phyloP scores from a whole-genome alignment of 2,113 vertebrate genomes.

The Cyphomyrus discorhynchus region DNA sequence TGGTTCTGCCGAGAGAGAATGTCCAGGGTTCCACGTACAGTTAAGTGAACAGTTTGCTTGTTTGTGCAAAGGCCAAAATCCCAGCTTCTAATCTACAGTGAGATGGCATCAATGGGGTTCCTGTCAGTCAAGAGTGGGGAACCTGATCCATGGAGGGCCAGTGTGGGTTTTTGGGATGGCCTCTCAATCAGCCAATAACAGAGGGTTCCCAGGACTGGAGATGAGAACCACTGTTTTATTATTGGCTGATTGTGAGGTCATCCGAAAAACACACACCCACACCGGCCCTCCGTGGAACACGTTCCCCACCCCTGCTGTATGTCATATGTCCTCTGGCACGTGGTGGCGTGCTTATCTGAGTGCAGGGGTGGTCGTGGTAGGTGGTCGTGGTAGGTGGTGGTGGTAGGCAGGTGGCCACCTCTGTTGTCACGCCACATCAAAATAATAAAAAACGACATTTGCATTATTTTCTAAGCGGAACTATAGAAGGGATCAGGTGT shows the following conservation, averaged over 20 bases:
- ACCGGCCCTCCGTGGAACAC: no score
- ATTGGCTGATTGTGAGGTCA: no score
- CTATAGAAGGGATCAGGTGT: not conserved
- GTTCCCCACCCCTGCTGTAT: not conserved
- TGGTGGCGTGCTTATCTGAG: not conserved
- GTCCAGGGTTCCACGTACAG: not conserved
- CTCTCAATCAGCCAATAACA: no score
- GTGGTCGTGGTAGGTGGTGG: not conserved
- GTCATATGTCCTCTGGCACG: not conserved
- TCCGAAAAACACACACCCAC: no score
- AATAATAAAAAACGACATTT: not conserved
- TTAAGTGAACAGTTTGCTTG: not conserved
- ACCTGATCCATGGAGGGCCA: no score
- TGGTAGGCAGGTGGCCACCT: not conserved
- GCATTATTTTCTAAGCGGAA: not conserved
- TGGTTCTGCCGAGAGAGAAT: not conserved
- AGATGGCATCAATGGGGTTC: not conserved
- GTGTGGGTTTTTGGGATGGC: no score
- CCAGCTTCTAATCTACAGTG: not conserved
- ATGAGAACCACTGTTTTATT: no score
- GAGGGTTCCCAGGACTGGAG: no score
- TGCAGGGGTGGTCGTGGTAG: not conserved
- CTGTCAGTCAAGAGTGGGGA: not conserved
- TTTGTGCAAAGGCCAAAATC: not conserved
- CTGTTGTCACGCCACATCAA: not conserved